phyloP scores from a whole-genome alignment of 2,888 invertebrate species.

The Unio pictorum region DNA sequence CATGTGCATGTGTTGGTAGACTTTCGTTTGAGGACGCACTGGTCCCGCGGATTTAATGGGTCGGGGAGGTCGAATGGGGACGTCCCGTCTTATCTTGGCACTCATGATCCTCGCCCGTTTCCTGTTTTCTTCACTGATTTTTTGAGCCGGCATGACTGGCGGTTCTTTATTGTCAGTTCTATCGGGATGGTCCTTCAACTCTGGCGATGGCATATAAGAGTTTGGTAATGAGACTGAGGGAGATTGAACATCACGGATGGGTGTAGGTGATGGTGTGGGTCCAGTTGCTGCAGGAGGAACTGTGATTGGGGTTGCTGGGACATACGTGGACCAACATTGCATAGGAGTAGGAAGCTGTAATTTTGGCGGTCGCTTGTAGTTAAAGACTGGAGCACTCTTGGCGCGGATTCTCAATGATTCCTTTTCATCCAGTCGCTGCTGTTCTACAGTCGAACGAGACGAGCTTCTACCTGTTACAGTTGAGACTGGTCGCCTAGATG shows the following conservation, averaged over 20 bases:
- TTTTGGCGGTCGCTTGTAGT: conserved; percentile 47
- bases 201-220: neutral
- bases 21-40: conserved; percentile 24
- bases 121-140: conserved; percentile 1
- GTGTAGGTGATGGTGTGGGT: conserved; percentile 12
- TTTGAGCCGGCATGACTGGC: neutral
- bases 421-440: neutral
- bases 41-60: conserved; percentile 49
- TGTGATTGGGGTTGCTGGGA: conserved; percentile 47
- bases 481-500: conserved; percentile 28
- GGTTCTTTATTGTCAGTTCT: neutral
- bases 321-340: conserved; percentile 53
- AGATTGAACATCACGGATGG: conserved; percentile 7
- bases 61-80: conserved; percentile 34
- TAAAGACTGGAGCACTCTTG: conserved; percentile 50
- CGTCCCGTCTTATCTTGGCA: conserved; percentile 42
- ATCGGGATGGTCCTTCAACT: neutral
- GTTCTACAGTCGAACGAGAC: neutral
- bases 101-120: conserved; percentile 30
- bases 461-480: conserved; percentile 11
- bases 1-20: conserved; percentile 7
- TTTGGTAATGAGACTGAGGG: conserved; percentile 1
- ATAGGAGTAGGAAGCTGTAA: conserved; percentile 52
- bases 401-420: conserved; percentile 27
- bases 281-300: conserved; percentile 18